Evolutionary conservation across 2,888 invertebrate species (phyloP), one percentile per base, ranked within the genome.

Genomic region (Habrosyne pyritoides): DNA sequence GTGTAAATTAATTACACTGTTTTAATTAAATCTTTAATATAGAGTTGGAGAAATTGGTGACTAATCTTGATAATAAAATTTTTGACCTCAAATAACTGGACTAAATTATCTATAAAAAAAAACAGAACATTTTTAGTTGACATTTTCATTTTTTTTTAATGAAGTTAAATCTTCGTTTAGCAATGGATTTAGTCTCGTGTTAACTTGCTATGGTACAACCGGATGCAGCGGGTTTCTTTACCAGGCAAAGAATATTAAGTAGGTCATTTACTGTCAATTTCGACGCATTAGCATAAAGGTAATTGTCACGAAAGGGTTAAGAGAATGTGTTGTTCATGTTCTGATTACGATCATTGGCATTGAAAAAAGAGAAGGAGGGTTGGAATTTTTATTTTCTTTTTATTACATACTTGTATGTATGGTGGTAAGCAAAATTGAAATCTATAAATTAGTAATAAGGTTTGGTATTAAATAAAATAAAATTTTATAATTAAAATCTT

Each of bases 251-350:
- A 58, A 63, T 55, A 76, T 69, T 79, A 86, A 87, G 81, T 85
- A 82, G 86, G 86, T 84, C 84, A 84, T 84, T 87, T 79, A 79
- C 73, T 70, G 75, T 70, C 73, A 80, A 83, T 83, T 84, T 79
- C 78, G 61, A 63, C 73, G 75, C 75, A 88, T 89, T 87, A 87
- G 68, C 86, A 89, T 89, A 83, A 76, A 75, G 79, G 80, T 63
- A 52, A 79, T 83, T 83, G 79, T 81, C 70, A 83, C 66, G 75
- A 73, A 62, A 54, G 75, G 77, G 71, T 79, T 71, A 70, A 60
- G 61, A 66, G 72, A 71, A 80, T 71, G 79, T 73, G 75, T 71
- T 65, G 60, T 68, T 77, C 82, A 82, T 77, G 60, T 71, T 52
- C 61, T 71, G 66, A 79, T 75, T 79, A 60, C 67, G 60, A 70